Base-by-base conservation (phyloP, 1,140 invertebrate genomes). In the Anastrepha obliqua region DNA sequence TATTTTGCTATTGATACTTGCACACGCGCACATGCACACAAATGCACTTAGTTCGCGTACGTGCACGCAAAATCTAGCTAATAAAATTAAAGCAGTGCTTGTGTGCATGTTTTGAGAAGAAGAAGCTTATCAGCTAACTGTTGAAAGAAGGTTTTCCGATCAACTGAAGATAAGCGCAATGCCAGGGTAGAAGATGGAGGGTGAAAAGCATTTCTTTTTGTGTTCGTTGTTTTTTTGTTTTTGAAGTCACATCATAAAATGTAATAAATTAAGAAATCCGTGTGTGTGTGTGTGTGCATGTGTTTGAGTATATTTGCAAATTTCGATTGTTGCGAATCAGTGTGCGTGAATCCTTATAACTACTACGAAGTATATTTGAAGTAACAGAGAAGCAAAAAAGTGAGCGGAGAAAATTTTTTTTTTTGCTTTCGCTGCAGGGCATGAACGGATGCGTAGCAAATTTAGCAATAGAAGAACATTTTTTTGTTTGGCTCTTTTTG, bases 41-140 rank as follows among this genome's bases (percentile, higher is more conserved):
- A 3, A 2, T 55, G 17, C 17, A 55, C 4, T n/a, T 55, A 81
- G 55, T 81, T 81, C 47, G 47, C 11, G 11, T 3, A 55, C 51
- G 55, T 29, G 74, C 74, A 81, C 74, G 74, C 74, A 81, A 81
- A 81, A 81, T 81, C 55, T 58, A 81, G 74, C 47, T 81, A 81
- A 81, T 81, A 47, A 81, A 81, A 81, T 58, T 8, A 81, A 81
- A 81, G 44, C 13, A 42, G 11, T 70, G 17, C 42, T 6, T 62
- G 2, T 70, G 13, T 81, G 74, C 17, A 2, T 81, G 51, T 55
- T 13, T 55, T 17, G 47, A 55, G 51, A 17, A 6, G 39, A 55
- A 55, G 74, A n/a, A 20, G 51, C 74, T 81, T 81, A 81, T 81
- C 74, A 81, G 74, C 74, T 81, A 55, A 20, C 9, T 0, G 74